Percentiles rank a stretch among this genome's conserved stretches.
Evolutionary conservation across 2,888 invertebrate species (phyloP).

Genomic region (Carpatolechia fugitivella): DNA sequence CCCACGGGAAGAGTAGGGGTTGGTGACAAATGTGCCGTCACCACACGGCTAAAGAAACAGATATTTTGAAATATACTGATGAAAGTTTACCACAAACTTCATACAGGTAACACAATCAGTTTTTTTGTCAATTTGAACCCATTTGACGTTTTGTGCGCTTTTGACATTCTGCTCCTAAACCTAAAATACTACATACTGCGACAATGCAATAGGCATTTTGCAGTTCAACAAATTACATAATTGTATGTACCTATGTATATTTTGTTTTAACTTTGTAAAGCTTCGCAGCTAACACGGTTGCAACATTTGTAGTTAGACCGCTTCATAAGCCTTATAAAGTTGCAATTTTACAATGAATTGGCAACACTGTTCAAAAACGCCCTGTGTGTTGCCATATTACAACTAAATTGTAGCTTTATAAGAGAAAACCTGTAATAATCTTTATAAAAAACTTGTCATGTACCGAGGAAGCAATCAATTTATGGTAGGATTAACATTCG

Average conservation of each 20-base stretch:
- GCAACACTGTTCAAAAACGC: neutral
- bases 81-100: too few species aligned
- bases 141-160: too few species aligned
- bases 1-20: too few species aligned
- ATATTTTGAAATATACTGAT: too few species aligned
- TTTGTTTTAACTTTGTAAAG: conserved; percentile 3
- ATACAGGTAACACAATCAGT: too few species aligned
- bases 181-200: too few species aligned
- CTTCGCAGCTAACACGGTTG: neutral
- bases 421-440: neutral
- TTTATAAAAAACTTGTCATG: neutral
- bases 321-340: neutral
- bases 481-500: neutral
- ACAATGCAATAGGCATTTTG: conserved; percentile 5
- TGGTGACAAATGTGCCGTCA: too few species aligned
- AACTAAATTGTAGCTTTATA: neutral
- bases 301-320: neutral
- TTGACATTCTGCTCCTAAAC: too few species aligned
- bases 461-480: neutral
- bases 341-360: neutral
- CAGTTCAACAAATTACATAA: conserved; percentile 15
- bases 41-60: too few species aligned
- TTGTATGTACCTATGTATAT: conserved; percentile 17
- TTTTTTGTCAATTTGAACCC: too few species aligned
- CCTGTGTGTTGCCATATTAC: neutral